These are phyloP conservation scores for Drosophila kanapiae DNA, from an alignment of 1,140 invertebrate genomes.

Conservation along the genomic window DNA sequence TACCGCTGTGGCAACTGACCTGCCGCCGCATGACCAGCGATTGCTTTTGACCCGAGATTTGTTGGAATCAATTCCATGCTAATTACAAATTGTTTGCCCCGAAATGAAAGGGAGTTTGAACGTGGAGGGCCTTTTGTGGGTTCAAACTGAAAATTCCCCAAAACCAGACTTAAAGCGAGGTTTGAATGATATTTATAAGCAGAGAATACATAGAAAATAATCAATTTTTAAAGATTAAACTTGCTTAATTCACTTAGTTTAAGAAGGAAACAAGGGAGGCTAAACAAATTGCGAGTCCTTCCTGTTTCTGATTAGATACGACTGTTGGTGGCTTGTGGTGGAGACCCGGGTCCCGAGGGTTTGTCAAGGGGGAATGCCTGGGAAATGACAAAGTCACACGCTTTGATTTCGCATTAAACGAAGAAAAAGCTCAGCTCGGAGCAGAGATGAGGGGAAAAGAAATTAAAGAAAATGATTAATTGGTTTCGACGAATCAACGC, in stretches of 20 bases:
- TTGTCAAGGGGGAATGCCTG: conserved; percentile 6
- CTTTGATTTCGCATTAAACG: conserved; percentile 50
- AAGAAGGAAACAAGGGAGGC: no score
- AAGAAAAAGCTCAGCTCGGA: not conserved
- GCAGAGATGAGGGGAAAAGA: conserved; percentile 10
- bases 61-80: conserved; percentile 28
- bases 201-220: not conserved
- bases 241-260: not conserved
- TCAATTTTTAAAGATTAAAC: not conserved
- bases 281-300: conserved; percentile 10
- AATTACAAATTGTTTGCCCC: conserved; percentile 12
- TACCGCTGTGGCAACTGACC: not conserved
- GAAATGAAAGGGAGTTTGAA: not conserved
- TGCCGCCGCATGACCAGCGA: conserved; percentile 18
- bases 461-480: conserved; percentile 71
- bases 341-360: not conserved
- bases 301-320: conserved; percentile 20
- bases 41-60: conserved; percentile 25
- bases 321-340: not conserved
- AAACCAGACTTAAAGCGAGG: not conserved
- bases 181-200: no score
- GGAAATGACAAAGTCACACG: conserved; percentile 59
- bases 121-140: not conserved
- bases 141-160: not conserved
- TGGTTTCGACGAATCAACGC: conserved; percentile 63